Conservation (phyloP, 2,888 invertebrate species). For the Macrosoma leucophasiata region DNA sequence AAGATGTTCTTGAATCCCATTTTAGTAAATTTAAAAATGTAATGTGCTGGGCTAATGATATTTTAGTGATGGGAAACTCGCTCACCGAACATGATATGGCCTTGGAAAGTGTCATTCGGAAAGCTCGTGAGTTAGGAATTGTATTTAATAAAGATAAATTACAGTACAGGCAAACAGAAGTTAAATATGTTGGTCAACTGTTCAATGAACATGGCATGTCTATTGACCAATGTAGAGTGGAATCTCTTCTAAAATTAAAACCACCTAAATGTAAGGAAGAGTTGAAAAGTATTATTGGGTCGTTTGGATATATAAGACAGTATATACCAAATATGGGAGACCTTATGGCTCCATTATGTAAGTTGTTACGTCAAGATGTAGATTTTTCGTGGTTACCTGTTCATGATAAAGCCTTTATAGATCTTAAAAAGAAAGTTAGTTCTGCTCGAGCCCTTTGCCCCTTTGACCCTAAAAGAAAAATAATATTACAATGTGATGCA, state of each 20-base stretch:
- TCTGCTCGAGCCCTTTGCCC: background rate
- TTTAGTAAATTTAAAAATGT: slow-evolving; percentile 3
- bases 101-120: too few relatives aligned
- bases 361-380: slow-evolving; percentile 14
- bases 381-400: slow-evolving; percentile 18
- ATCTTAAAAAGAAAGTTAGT: background rate
- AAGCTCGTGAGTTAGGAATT: too few relatives aligned
- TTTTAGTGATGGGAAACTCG: too few relatives aligned
- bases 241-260: too few relatives aligned
- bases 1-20: slow-evolving; percentile 9
- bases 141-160: too few relatives aligned
- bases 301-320: slow-evolving; percentile 16
- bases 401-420: slow-evolving; percentile 4
- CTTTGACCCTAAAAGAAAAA: background rate
- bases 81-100: too few relatives aligned
- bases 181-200: too few relatives aligned
- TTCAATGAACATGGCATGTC: too few relatives aligned
- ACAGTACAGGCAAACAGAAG: too few relatives aligned
- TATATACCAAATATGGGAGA: slow-evolving; percentile 21
- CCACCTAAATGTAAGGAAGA: slow-evolving; percentile 12
- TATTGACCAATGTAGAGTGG: too few relatives aligned
- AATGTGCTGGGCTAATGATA: too few relatives aligned
- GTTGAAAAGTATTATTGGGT: slow-evolving; percentile 14
- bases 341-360: slow-evolving; percentile 15
- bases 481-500: slow-evolving; percentile 3